Conservation (phyloP, 2,888 invertebrate genomes). For the Lasioglossum vierecki region DNA sequence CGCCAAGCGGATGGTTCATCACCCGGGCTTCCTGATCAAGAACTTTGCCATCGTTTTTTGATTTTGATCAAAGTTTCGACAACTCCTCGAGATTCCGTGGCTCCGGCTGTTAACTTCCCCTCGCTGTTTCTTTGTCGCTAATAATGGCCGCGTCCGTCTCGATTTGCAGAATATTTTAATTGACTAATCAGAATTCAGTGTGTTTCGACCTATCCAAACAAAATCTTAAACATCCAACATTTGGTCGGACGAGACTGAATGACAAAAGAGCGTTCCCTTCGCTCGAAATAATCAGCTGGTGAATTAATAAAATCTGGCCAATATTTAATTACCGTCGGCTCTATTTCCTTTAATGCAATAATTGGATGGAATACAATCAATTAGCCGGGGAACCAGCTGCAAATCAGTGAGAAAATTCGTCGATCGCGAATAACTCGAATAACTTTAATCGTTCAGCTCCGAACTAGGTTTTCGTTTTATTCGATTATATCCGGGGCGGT, state of each 20-base stretch:
- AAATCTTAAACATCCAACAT: background rate
- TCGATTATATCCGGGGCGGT: background rate
- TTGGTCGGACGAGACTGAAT: background rate
- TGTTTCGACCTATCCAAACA: background rate
- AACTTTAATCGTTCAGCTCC: background rate
- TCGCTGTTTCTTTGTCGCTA: background rate
- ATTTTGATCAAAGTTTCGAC: background rate
- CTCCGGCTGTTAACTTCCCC: background rate
- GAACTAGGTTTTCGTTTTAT: background rate
- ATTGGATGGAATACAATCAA: conserved; percentile 32
- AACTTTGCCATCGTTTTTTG: background rate
- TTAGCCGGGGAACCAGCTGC: conserved; percentile 10
- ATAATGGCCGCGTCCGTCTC: background rate
- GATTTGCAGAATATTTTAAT: conserved; percentile 31
- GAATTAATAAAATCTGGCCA: conserved; percentile 16
- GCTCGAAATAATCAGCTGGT: background rate
- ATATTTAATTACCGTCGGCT: conserved; percentile 32
- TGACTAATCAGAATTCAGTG: conserved; percentile 32
- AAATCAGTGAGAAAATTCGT: conserved; percentile 3
- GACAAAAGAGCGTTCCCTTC: background rate
- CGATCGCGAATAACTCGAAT: background rate
- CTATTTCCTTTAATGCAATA: conserved; percentile 8
- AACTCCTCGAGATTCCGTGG: background rate
- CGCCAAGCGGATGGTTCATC: background rate
- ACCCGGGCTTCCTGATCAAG: background rate